Percentiles rank a stretch among this genome's conserved stretches.
phyloP scores from a whole-genome alignment of 2,113 vertebrate genomes.

The Tragulus kanchil region DNA sequence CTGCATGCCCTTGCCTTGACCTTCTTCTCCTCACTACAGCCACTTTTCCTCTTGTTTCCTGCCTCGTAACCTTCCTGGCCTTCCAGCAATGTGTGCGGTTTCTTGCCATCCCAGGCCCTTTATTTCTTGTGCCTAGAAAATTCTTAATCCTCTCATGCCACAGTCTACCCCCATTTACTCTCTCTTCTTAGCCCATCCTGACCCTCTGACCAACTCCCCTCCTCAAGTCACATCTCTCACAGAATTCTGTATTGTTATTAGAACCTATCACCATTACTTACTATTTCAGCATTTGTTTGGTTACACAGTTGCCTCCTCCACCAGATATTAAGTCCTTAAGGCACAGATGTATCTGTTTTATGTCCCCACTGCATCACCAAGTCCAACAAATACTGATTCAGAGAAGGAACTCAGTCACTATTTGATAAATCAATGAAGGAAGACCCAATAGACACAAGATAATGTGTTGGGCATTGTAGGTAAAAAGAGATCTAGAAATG shows the following conservation, averaged over 20 bases:
- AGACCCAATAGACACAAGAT: neutral
- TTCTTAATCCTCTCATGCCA: neutral
- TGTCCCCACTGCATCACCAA: neutral
- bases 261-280: neutral
- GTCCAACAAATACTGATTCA: neutral
- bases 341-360: neutral
- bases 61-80: neutral
- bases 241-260: neutral
- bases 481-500: constrained; percentile 27
- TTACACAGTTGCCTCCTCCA: neutral
- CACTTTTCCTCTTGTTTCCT: neutral
- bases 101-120: neutral
- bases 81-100: neutral
- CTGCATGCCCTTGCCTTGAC: neutral
- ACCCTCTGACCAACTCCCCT: neutral
- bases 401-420: neutral
- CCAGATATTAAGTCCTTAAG: neutral
- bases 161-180: neutral
- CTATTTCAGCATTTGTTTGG: neutral
- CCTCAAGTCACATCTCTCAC: neutral
- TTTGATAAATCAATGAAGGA: neutral
- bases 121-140: neutral
- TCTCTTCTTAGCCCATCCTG: neutral
- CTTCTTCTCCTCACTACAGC: neutral
- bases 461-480: neutral